A percentile compares a stretch with the other conserved stretches of the same genome.
phyloP scores from a whole-genome alignment of 2,797 vertebrate species.

The Syngnathus rostellatus region DNA sequence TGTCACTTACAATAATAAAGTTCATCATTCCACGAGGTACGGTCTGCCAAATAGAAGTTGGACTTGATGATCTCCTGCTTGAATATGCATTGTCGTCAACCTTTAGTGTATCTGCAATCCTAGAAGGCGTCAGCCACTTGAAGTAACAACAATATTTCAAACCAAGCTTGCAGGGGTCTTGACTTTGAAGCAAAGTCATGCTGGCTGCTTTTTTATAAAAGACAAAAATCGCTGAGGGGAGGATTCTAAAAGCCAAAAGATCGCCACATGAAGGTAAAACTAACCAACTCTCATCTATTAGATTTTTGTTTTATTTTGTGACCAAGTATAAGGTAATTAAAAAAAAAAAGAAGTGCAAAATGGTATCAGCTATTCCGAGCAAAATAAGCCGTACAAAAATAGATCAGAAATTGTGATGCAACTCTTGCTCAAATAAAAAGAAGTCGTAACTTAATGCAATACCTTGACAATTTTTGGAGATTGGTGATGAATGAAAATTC shows the following conservation, averaged over 20 bases:
- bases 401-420: conserved; percentile 63
- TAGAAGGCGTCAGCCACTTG: conserved; percentile 60
- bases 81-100: conserved; percentile 63
- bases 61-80: conserved; percentile 63
- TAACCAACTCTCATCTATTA: conserved; percentile 73
- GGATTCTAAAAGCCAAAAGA: conserved; percentile 76
- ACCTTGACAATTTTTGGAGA: conserved; percentile 50
- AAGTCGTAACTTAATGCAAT: conserved; percentile 58
- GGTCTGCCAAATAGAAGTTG: conserved; percentile 68
- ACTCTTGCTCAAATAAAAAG: conserved; percentile 66
- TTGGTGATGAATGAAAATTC: conserved; percentile 35
- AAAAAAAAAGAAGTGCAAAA: conserved; percentile 51
- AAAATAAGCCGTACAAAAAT: conserved; percentile 61
- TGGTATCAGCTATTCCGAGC: conserved; percentile 57
- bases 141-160: conserved; percentile 74
- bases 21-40: conserved; percentile 61
- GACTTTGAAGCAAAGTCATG: conserved; percentile 73
- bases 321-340: conserved; percentile 57
- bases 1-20: conserved; percentile 60
- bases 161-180: conserved; percentile 75
- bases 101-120: conserved; percentile 63
- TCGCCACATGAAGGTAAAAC: conserved; percentile 78
- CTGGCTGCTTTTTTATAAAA: conserved; percentile 73
- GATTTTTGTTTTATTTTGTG: conserved; percentile 60
- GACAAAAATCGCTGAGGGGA: conserved; percentile 72